Evolutionary conservation across 1,140 invertebrate genomes (phyloP).

Genomic region (Ceratina australensis): DNA sequence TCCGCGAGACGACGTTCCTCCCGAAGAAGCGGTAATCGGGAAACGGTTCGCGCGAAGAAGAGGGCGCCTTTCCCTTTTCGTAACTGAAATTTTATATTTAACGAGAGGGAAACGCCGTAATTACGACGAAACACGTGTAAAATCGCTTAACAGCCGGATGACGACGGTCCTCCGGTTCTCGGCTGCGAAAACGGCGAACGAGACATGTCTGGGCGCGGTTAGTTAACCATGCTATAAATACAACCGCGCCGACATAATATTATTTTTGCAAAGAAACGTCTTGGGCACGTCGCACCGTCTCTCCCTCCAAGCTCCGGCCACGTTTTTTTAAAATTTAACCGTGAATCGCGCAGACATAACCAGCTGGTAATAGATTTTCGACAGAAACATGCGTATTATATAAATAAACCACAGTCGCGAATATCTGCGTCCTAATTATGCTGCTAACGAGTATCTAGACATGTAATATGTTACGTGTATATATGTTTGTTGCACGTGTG

Average conservation of each 20-base stretch:
- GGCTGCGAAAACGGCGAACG: constrained; percentile 14
- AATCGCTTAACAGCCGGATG: constrained; percentile 16
- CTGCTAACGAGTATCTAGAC: too few relatives aligned
- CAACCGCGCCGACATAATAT: constrained; percentile 67
- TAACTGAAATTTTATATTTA: neutral
- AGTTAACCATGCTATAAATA: constrained; percentile 73
- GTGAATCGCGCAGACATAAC: neutral
- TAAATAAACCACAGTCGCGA: neutral
- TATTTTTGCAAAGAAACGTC: constrained; percentile 70
- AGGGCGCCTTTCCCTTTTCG: neutral
- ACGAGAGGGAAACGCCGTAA: neutral
- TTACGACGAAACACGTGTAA: constrained; percentile 12
- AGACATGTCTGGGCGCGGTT: constrained; percentile 58
- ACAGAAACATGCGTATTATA: too few relatives aligned
- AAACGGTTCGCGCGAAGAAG: neutral
- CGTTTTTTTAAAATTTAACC: neutral
- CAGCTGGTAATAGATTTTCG: too few relatives aligned
- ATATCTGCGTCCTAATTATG: neutral
- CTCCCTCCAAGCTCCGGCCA: constrained; percentile 11
- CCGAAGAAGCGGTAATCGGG: neutral
- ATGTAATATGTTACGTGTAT: too few relatives aligned
- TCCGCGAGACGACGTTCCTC: neutral
- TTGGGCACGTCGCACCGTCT: constrained; percentile 48
- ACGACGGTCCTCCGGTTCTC: constrained; percentile 1
- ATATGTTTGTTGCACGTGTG: neutral